These are phyloP conservation scores for Butastur rufipennis DNA, from an alignment of 2,113 vertebrate genomes.

Conservation along the genomic window DNA sequence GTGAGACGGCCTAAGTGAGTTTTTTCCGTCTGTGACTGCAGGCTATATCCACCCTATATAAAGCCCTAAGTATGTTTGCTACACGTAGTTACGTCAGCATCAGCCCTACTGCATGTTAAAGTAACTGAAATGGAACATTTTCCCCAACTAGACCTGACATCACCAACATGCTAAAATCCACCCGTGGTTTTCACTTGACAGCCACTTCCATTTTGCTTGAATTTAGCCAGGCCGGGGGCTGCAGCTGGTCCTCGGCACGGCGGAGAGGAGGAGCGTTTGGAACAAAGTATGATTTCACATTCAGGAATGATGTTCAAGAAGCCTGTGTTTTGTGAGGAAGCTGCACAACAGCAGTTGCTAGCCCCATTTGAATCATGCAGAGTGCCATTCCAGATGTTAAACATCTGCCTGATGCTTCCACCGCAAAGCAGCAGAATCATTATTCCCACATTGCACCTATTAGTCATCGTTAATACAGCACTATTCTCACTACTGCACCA, in stretches of 20 bases:
- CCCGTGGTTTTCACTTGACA: neutral
- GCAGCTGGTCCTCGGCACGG: fast-evolving
- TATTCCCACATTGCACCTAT: neutral
- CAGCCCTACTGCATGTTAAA: neutral
- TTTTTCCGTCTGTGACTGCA: neutral
- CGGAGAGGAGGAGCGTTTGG: fast-evolving
- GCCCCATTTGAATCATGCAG: fast-evolving
- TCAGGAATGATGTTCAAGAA: neutral
- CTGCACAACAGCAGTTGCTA: neutral
- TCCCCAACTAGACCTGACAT: neutral
- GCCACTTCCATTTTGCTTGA: neutral
- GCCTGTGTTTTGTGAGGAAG: neutral
- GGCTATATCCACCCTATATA: neutral
- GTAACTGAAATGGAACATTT: neutral
- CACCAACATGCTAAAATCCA: neutral
- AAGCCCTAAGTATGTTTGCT: neutral
- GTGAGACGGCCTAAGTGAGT: neutral
- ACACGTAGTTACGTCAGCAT: fast-evolving
- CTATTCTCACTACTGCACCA: neutral
- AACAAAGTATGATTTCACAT: neutral
- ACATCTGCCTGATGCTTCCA: neutral
- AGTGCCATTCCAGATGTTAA: neutral
- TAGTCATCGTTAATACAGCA: fast-evolving
- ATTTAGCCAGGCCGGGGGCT: neutral
- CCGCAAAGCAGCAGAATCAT: fast-evolving